Percentiles rank a stretch among this genome's conserved stretches.
Evolutionary conservation across 2,113 vertebrate genomes (phyloP).

Genomic region (Urocitellus parryii): DNA sequence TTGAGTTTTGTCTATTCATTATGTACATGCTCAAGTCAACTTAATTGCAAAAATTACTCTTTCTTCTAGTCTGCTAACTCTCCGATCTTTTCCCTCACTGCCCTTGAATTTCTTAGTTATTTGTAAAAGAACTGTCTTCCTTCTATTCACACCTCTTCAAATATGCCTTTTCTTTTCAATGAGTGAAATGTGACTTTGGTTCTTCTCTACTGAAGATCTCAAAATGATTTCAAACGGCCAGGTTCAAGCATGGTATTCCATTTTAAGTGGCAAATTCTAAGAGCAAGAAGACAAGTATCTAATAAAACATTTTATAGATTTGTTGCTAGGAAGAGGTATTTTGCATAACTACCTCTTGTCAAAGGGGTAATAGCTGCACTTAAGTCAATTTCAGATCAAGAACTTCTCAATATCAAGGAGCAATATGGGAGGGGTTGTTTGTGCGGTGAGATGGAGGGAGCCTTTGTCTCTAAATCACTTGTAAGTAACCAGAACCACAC

Average conservation of each 20-base stretch:
- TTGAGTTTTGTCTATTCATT: background rate
- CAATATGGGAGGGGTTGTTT: background rate
- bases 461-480: background rate
- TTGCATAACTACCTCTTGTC: background rate
- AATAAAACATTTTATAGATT: background rate
- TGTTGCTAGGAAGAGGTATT: background rate
- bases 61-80: background rate
- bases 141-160: background rate
- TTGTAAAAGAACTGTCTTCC: background rate
- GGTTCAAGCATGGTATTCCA: background rate
- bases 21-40: background rate
- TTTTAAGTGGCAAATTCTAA: slow-evolving; percentile 14
- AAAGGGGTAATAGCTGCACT: background rate
- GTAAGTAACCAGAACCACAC: background rate
- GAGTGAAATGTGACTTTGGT: background rate
- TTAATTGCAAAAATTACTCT: background rate
- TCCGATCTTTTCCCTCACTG: background rate
- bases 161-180: background rate
- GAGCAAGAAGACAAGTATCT: background rate
- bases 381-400: background rate
- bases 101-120: background rate
- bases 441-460: background rate
- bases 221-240: background rate
- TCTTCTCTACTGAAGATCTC: background rate
- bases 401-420: background rate